A percentile compares a stretch with the other conserved stretches of the same genome.
Conservation (phyloP, 2,113 vertebrate species). For the Bothrops jararaca region DNA sequence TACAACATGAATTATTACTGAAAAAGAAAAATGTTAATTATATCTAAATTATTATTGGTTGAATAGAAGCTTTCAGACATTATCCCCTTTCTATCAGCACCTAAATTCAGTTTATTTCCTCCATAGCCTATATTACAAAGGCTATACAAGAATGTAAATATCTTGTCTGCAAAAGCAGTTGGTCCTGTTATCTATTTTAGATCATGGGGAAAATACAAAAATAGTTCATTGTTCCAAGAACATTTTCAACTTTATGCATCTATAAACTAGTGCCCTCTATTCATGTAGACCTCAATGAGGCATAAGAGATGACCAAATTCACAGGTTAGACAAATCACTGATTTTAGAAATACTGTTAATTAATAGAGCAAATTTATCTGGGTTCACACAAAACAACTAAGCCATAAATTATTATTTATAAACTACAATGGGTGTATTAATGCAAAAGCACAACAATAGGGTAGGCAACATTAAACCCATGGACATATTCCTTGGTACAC, state of each 20-base stretch:
- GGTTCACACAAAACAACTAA: background rate
- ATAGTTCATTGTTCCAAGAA: background rate
- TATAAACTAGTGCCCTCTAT: background rate
- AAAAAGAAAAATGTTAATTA: background rate
- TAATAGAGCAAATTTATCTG: background rate
- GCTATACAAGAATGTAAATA: background rate
- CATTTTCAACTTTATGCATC: background rate
- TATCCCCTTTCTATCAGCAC: background rate
- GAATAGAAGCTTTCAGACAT: background rate
- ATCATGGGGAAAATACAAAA: background rate
- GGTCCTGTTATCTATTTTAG: background rate
- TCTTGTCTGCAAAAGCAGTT: background rate
- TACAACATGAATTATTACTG: constrained; percentile 7
- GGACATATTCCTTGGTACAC: background rate
- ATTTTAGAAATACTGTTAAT: background rate
- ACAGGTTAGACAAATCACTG: background rate
- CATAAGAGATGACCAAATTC: background rate
- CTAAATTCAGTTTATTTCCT: background rate
- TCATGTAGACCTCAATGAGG: background rate
- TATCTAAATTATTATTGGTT: background rate
- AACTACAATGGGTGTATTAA: background rate
- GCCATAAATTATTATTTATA: background rate
- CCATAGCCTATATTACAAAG: background rate
- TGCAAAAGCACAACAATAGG: background rate
- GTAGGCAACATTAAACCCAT: background rate